phyloP scores from a whole-genome alignment of 2,797 vertebrate genomes.

The Cyclura pinguis region DNA sequence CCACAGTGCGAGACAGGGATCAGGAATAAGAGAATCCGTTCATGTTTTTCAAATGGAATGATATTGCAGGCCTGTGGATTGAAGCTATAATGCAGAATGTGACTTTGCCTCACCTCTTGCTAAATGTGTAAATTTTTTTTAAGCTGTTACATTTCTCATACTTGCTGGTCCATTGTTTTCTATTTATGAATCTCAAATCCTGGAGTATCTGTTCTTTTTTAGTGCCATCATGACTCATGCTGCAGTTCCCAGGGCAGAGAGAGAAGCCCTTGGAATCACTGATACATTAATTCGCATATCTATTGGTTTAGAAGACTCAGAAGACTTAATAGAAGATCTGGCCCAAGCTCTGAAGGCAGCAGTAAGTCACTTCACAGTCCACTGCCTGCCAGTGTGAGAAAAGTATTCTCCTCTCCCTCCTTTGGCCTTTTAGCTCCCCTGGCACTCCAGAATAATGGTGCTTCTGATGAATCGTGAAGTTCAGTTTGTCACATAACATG shows the following conservation, averaged over 20 bases:
- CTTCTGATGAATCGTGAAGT: background rate
- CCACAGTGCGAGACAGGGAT: background rate
- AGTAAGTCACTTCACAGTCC: slow-evolving; percentile 79
- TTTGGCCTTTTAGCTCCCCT: background rate
- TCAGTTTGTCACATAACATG: background rate
- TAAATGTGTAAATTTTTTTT: background rate
- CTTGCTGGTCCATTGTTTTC: background rate
- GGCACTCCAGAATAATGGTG: background rate
- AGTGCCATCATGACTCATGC: slow-evolving; percentile 95
- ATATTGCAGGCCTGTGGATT: background rate
- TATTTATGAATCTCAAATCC: background rate
- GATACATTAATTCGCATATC: slow-evolving; percentile 93
- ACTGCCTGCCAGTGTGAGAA: background rate
- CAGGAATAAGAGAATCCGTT: background rate
- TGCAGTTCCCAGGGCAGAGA: slow-evolving; percentile 86
- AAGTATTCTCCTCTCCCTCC: background rate
- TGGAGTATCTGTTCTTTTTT: slow-evolving; percentile 5
- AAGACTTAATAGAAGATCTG: slow-evolving; percentile 89
- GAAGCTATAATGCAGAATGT: background rate
- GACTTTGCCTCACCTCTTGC: background rate
- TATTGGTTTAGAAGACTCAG: slow-evolving; percentile 90
- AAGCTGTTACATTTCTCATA: background rate
- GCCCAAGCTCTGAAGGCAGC: slow-evolving; percentile 87
- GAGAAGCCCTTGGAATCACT: slow-evolving; percentile 86
- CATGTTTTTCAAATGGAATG: background rate